These are phyloP conservation scores for Corythoichthys intestinalis DNA, from an alignment of 2,113 vertebrate species.

Conservation along the genomic window DNA sequence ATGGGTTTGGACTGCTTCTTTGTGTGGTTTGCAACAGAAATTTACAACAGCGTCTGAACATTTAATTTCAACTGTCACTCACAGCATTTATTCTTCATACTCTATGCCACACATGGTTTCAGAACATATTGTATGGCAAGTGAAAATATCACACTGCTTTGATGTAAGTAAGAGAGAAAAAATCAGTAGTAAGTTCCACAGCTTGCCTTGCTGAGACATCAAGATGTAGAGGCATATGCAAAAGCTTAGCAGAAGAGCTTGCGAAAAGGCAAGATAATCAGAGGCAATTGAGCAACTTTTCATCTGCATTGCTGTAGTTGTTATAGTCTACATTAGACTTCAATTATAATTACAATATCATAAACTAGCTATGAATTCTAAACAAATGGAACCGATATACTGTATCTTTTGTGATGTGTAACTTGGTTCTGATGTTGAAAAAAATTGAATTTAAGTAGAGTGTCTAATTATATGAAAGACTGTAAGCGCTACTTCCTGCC, in stretches of 20 bases:
- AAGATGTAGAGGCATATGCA: conserved; percentile 16
- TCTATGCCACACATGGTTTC: not conserved
- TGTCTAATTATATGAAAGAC: conserved; percentile 12
- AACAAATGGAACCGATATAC: not conserved
- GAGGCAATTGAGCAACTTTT: not conserved
- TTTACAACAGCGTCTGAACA: too few relatives aligned
- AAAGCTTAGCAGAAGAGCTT: conserved; percentile 2
- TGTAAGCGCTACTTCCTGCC: conserved; percentile 34
- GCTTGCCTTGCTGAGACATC: not conserved
- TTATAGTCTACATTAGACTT: not conserved
- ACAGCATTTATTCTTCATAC: too few relatives aligned
- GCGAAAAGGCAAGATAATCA: not conserved
- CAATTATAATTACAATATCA: not conserved
- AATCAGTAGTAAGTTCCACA: conserved; percentile 24
- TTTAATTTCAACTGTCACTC: too few relatives aligned
- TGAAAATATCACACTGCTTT: not conserved
- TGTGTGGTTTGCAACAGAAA: too few relatives aligned
- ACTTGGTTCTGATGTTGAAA: not conserved
- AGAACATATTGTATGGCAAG: not conserved
- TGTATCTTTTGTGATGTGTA: not conserved
- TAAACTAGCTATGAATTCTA: not conserved
- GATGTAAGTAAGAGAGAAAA: not conserved
- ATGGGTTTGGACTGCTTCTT: too few relatives aligned
- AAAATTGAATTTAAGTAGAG: not conserved
- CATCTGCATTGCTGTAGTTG: not conserved